Evolutionary conservation across 2,888 invertebrate species (phyloP).

Genomic region (Agriotes lineatus): DNA sequence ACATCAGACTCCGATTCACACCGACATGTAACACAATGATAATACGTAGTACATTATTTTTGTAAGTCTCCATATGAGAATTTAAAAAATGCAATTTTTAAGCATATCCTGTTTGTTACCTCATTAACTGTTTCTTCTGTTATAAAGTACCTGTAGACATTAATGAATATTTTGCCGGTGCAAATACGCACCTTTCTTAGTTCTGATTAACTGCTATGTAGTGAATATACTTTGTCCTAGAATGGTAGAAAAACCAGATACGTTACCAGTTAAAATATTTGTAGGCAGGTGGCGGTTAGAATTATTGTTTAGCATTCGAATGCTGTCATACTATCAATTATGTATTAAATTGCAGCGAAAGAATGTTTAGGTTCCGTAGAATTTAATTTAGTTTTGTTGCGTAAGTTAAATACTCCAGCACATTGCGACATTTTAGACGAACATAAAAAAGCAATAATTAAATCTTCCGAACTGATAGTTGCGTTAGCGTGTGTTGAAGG

Average conservation of each 20-base stretch:
- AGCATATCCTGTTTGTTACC: too few relatives aligned
- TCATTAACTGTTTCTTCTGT: too few relatives aligned
- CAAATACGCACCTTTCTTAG: too few relatives aligned
- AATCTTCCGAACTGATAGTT: constrained; percentile 3
- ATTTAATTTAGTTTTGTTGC: constrained; percentile 11
- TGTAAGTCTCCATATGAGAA: too few relatives aligned
- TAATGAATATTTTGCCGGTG: too few relatives aligned
- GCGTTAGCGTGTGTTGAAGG: constrained; percentile 47
- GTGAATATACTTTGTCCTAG: neutral
- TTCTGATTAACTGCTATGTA: neutral
- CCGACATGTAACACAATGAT: too few relatives aligned
- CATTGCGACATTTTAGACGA: neutral
- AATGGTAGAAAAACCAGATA: neutral
- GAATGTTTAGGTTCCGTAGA: constrained; percentile 1
- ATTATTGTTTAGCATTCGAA: constrained; percentile 8
- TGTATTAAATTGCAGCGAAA: constrained; percentile 5
- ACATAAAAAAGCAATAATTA: constrained; percentile 13
- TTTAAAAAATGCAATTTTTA: too few relatives aligned
- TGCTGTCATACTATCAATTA: constrained; percentile 22
- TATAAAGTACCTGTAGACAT: too few relatives aligned
- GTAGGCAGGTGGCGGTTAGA: constrained; percentile 24
- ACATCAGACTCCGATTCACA: too few relatives aligned
- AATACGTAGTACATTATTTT: too few relatives aligned
- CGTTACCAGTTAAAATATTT: constrained; percentile 24
- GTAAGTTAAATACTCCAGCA: neutral